A percentile compares a stretch with the other conserved stretches of the same genome.
phyloP scores from a whole-genome alignment of 2,888 invertebrate species.

The Maniola hyperantus region DNA sequence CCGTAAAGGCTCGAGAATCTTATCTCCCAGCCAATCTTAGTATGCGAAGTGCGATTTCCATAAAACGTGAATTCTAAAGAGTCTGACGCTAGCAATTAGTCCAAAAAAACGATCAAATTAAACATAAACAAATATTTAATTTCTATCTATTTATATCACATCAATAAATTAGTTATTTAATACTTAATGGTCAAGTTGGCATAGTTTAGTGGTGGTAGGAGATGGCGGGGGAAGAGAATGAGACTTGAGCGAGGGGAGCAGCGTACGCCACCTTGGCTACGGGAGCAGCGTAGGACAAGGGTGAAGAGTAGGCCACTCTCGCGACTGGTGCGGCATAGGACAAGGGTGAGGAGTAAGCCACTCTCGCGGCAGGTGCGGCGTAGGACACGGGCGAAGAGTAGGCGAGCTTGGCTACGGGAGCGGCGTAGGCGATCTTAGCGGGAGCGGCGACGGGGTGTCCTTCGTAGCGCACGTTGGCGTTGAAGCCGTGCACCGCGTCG shows the following conservation, averaged over 20 bases:
- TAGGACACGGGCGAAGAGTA: conserved; percentile 2
- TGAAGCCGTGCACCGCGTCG: conserved; percentile 71
- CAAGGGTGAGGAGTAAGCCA: conserved; percentile 49
- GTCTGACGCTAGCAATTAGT: neutral
- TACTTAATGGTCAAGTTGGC: conserved; percentile 35
- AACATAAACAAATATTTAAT: conserved; percentile 55
- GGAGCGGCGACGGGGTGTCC: conserved; percentile 56
- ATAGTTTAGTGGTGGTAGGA: conserved; percentile 67
- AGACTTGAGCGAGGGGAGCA: conserved; percentile 55
- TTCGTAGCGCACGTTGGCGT: conserved; percentile 74
- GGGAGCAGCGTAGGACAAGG: conserved; percentile 47
- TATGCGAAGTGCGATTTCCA: too few relatives aligned
- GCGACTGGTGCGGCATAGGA: conserved; percentile 50
- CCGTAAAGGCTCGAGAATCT: too few relatives aligned
- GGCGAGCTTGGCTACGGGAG: conserved; percentile 45
- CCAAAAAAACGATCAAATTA: conserved; percentile 24
- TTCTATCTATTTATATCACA: conserved; percentile 45
- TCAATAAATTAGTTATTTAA: conserved; percentile 41
- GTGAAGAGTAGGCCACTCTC: conserved; percentile 51
- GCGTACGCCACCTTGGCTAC: conserved; percentile 49
- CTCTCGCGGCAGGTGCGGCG: conserved; percentile 44
- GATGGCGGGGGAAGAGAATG: conserved; percentile 65
- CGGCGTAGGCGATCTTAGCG: neutral
- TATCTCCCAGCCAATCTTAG: too few relatives aligned
- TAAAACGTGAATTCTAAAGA: neutral